Evolutionary conservation across 2,113 vertebrate genomes (phyloP).

Genomic region (Alces alces): DNA sequence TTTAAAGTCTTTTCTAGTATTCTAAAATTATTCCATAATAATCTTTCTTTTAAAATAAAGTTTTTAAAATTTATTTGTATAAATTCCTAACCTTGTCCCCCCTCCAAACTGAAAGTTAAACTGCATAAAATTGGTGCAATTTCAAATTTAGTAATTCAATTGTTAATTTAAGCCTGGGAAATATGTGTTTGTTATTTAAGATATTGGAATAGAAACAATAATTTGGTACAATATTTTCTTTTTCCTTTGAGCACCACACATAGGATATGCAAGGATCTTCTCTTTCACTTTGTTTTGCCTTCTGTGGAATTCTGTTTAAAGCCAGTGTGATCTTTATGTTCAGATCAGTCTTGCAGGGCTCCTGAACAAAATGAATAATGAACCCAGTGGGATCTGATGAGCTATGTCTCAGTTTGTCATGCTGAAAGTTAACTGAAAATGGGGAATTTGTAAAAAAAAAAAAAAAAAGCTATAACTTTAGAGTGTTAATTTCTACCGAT

Average conservation of each 20-base stretch:
- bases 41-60: background rate
- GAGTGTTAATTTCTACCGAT: background rate
- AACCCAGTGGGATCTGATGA: background rate
- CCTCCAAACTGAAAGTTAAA: background rate
- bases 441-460: background rate
- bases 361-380: slow-evolving; percentile 19
- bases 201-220: background rate
- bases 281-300: background rate
- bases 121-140: background rate
- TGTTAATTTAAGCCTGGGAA: background rate
- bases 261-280: background rate
- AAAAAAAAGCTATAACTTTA: background rate
- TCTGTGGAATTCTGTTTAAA: slow-evolving; percentile 43
- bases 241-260: background rate
- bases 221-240: background rate
- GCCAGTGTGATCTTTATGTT: background rate
- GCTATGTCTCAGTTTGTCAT: background rate
- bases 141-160: background rate
- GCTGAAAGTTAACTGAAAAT: slow-evolving; percentile 31
- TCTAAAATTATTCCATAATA: background rate
- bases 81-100: background rate
- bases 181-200: background rate
- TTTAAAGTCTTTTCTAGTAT: background rate
- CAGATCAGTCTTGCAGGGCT: background rate
- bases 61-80: background rate